phyloP scores from a whole-genome alignment of 2,888 invertebrate species.

The Stenichneumon culpator region DNA sequence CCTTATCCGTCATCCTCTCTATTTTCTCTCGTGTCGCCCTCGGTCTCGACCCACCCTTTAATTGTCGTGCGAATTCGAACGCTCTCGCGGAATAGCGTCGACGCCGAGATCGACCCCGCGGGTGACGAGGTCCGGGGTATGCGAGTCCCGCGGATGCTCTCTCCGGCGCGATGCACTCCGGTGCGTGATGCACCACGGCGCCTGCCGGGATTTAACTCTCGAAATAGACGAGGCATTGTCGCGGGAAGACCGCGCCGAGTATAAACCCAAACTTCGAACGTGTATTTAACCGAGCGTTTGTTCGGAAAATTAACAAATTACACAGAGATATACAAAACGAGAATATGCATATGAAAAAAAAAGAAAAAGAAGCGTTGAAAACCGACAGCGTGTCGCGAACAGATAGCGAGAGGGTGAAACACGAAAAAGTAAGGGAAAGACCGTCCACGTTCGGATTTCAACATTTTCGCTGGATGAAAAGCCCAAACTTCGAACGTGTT shows the following conservation, averaged over 20 bases:
- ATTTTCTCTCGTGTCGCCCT: conserved; percentile 7
- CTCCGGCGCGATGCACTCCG: conserved; percentile 28
- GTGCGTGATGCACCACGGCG: background rate
- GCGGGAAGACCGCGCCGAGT: conserved; percentile 33
- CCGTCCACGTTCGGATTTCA: conserved; percentile 13
- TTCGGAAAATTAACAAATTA: background rate
- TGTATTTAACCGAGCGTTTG: background rate
- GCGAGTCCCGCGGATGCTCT: conserved; percentile 48
- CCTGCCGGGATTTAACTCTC: conserved; percentile 51
- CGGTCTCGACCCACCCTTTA: conserved; percentile 28
- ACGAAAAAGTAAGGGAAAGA: conserved; percentile 2
- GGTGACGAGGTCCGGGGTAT: conserved; percentile 66
- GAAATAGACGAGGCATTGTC: conserved; percentile 65
- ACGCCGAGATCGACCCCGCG: conserved; percentile 69
- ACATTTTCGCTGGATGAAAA: conserved; percentile 41
- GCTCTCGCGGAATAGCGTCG: conserved; percentile 76
- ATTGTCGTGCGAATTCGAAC: conserved; percentile 61
- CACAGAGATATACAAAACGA: no score
- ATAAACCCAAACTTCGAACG: background rate
- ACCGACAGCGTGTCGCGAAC: no score
- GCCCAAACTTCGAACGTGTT: background rate
- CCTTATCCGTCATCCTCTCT: conserved; percentile 41
- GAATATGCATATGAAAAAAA: no score
- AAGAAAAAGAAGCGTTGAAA: no score
- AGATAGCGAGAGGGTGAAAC: no score